These are phyloP conservation scores for Daktulosphaira vitifoliae DNA, from an alignment of 1,140 invertebrate genomes.

Conservation along the genomic window DNA sequence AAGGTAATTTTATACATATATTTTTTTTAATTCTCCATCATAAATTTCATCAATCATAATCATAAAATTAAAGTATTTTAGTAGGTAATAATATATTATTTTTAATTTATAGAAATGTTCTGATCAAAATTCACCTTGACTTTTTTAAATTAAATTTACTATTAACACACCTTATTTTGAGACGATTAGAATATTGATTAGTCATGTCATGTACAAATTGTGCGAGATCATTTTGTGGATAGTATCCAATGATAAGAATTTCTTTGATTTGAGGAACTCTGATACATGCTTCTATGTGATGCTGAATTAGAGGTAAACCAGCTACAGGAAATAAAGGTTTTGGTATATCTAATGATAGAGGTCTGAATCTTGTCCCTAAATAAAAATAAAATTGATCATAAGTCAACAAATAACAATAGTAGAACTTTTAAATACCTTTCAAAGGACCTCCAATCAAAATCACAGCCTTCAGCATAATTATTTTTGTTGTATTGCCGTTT, in stretches of 20 bases:
- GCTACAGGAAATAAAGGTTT: constrained; percentile 96
- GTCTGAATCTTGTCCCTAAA: constrained; percentile 89
- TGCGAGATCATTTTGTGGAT: constrained; percentile 68
- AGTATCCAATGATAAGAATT: constrained; percentile 90
- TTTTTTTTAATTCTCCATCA: too few species aligned
- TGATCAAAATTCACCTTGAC: too few species aligned
- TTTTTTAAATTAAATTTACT: too few species aligned
- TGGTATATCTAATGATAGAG: constrained; percentile 89
- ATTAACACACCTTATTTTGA: too few species aligned
- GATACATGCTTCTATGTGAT: constrained; percentile 91
- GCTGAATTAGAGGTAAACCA: constrained; percentile 87
- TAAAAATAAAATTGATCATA: constrained; percentile 27
- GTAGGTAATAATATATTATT: too few species aligned
- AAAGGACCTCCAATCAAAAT: constrained; percentile 67
- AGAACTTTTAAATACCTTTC: constrained; percentile 50
- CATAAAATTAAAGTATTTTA: too few species aligned
- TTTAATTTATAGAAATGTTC: too few species aligned
- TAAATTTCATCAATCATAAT: too few species aligned
- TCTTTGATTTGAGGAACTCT: constrained; percentile 72
- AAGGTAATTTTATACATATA: too few species aligned
- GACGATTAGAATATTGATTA: constrained; percentile 51
- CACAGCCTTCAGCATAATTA: constrained; percentile 60
- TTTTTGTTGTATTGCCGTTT: background rate
- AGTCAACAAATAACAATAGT: background rate
- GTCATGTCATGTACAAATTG: constrained; percentile 79